Evolutionary conservation across 1,140 invertebrate species (phyloP).

Genomic region (Camponotus vicinus): DNA sequence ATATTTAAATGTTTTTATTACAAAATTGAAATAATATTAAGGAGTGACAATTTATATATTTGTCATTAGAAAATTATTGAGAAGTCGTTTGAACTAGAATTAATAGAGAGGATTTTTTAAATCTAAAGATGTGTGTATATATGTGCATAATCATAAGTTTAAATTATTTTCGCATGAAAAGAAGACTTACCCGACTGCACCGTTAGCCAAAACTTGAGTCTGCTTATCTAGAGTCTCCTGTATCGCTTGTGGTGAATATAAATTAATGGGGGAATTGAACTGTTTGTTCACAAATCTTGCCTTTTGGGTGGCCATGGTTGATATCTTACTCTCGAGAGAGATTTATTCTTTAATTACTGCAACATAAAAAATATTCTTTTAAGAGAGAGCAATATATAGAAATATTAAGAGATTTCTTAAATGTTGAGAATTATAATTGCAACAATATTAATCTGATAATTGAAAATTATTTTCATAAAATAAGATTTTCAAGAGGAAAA

Average conservation of each 20-base stretch:
- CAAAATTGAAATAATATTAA: too few relatives aligned
- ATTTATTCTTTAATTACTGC: slow-evolving; percentile 48
- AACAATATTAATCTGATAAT: neutral
- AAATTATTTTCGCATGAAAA: neutral
- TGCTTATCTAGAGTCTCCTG: slow-evolving; percentile 93
- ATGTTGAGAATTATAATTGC: neutral
- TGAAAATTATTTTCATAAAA: neutral
- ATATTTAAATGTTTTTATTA: too few relatives aligned
- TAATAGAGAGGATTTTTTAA: too few relatives aligned
- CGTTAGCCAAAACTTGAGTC: slow-evolving; percentile 91
- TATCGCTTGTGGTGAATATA: slow-evolving; percentile 94
- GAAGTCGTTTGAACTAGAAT: too few relatives aligned
- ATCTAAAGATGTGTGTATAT: too few relatives aligned
- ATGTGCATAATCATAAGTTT: too few relatives aligned
- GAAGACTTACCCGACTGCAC: slow-evolving; percentile 89
- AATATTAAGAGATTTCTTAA: neutral
- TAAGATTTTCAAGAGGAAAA: neutral
- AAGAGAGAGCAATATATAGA: neutral
- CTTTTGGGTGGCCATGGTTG: slow-evolving; percentile 77
- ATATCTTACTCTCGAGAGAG: neutral
- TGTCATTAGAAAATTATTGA: too few relatives aligned
- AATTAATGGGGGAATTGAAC: slow-evolving; percentile 95
- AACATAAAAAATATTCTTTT: slow-evolving; percentile 50
- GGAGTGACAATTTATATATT: too few relatives aligned
- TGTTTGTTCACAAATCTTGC: slow-evolving; percentile 92